A percentile compares a stretch with the other conserved stretches of the same genome.
These are phyloP conservation scores for Selene dorsalis DNA, from an alignment of 2,797 vertebrate genomes.

Conservation along the genomic window DNA sequence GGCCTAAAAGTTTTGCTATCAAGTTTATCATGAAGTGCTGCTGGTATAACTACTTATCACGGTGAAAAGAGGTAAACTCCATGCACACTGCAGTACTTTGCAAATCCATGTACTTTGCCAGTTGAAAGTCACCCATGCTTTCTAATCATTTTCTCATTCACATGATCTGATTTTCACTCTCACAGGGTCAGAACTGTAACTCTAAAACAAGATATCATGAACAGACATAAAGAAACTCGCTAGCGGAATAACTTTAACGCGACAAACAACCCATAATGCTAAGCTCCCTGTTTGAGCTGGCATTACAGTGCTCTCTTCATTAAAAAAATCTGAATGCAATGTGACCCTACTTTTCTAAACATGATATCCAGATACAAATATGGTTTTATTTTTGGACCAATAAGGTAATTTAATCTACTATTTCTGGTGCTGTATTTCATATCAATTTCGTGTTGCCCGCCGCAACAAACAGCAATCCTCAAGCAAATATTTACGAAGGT, in stretches of 20 bases:
- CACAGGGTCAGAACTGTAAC: not conserved
- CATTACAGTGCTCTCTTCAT: not conserved
- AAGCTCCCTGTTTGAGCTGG: not conserved
- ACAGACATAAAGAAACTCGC: not conserved
- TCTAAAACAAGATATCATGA: not conserved
- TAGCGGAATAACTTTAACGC: not conserved
- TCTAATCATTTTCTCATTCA: not conserved
- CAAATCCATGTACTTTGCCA: too few species aligned
- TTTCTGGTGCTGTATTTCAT: not conserved
- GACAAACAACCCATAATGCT: not conserved
- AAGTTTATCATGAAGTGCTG: too few species aligned
- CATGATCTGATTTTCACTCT: not conserved
- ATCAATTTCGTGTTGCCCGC: slow-evolving; percentile 7
- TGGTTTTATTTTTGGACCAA: not conserved
- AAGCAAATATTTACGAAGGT: slow-evolving; percentile 28
- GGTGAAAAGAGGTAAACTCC: not conserved
- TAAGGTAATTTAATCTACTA: not conserved
- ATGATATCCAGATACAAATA: not conserved
- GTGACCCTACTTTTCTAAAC: not conserved
- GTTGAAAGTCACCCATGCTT: too few species aligned
- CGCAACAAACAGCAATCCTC: slow-evolving; percentile 11
- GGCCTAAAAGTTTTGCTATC: not conserved
- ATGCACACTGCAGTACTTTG: too few species aligned
- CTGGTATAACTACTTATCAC: not conserved
- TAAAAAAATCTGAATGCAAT: not conserved